Percentiles rank a stretch among this genome's conserved stretches.
Evolutionary conservation across 1,140 invertebrate species (phyloP).

Genomic region (Ptiloglossa arizonensis): DNA sequence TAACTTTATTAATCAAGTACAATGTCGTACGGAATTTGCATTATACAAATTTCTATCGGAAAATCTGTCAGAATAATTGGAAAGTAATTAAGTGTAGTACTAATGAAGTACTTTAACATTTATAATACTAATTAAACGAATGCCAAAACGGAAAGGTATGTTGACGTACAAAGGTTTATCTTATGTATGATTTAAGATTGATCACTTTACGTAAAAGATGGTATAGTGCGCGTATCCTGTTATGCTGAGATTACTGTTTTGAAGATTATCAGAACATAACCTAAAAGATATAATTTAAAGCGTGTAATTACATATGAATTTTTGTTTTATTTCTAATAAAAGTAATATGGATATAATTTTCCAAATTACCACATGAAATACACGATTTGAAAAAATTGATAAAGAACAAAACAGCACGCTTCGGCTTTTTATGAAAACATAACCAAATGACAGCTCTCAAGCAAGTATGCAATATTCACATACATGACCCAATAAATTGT

Average conservation of each 20-base stretch:
- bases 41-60: not conserved
- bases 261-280: slow-evolving; percentile 50
- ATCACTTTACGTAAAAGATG: slow-evolving; percentile 23
- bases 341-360: not conserved
- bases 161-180: slow-evolving; percentile 18
- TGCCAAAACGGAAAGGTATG: not conserved
- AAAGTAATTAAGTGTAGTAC: not conserved
- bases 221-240: slow-evolving; percentile 27
- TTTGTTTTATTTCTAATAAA: not conserved
- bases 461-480: slow-evolving; percentile 23
- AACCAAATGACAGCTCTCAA: slow-evolving; percentile 50
- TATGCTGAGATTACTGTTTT: slow-evolving; percentile 54
- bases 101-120: not conserved
- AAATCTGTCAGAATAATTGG: not conserved
- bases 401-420: not conserved
- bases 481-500: slow-evolving; percentile 1
- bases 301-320: not conserved
- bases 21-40: not conserved
- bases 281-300: slow-evolving; percentile 18
- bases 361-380: not conserved
- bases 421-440: slow-evolving; percentile 17
- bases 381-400: not conserved
- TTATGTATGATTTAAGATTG: slow-evolving; percentile 32
- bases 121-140: slow-evolving; percentile 17
- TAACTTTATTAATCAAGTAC: not conserved